Evolutionary conservation across 2,797 vertebrate genomes (phyloP), one percentile per base, ranked within the genome.

Genomic region (Acanthopagrus latus): DNA sequence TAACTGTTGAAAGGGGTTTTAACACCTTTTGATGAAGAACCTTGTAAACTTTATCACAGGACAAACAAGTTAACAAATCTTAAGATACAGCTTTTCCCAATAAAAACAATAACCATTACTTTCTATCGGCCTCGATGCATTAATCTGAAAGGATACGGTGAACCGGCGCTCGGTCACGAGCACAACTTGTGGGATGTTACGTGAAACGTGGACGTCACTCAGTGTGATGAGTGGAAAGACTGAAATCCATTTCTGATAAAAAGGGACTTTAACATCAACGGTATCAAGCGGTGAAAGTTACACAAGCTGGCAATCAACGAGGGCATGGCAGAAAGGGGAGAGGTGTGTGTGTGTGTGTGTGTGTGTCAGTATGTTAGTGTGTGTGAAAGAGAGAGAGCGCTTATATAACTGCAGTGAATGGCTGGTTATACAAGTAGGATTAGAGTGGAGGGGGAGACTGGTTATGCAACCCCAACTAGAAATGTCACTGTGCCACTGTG

Each of bases 361-460:
- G 74, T 71, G 54, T 59, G 62, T 14, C 47, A 20, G 18, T 46
- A 46, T 46, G 44, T 46, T 46, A 60, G 62, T 59, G 67, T 50
- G 60, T 62, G 71, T 51, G 73, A 64, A 50, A 60, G 71, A 20
- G 67, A 25, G 75, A 77, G 82, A 57, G 50, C 11, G 52, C 80
- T 94, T 94, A 94, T 92, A 88, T 92, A 95, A 93, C 83, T 85
- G 69, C 74, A 88, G 86, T 92, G 87, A 94, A 94, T 93, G 87
- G 86, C 87, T 89, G 87, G 92, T 93, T 95, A 94, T 89, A 93
- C 94, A 94, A 94, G 91, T 89, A 88, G 91, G 91, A 94, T 93
- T 94, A 94, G 71, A 88, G 84, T 78, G 90, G 84, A 88, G 92
- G 89, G 90, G 88, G 89, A 78, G 88, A 90, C 85, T 80, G 82